Evolutionary conservation across 1,140 invertebrate genomes (phyloP), one percentile per base, ranked within the genome.

Genomic region (Halesus radiatus): DNA sequence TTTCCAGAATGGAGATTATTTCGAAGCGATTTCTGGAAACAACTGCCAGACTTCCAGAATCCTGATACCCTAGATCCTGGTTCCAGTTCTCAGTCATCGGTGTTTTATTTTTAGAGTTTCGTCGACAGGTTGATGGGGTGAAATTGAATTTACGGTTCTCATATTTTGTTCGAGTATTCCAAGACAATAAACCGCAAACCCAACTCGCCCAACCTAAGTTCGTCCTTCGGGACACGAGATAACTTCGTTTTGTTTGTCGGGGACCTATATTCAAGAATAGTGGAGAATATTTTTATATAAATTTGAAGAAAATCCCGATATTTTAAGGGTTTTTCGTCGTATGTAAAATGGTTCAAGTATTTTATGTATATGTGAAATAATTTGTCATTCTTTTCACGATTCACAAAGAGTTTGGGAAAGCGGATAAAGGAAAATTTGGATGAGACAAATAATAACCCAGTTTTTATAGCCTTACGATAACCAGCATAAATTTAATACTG

Each of bases 131-230:
- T 20, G 68, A 22, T 15, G 22, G 45, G 45, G 18, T 26, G 20
- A 70, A 72, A 72, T 72, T 72, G 45, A 72, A 52, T 72, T 72
- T 72, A 72, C 68, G 68, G 50, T 26, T 72, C 22, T 54, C 68
- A 72, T 72, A 72, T 72, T 72, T 72, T 72, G 68, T 23, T 72
- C 45, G 45, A 26, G 68, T 45, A 72, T 72, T 72, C 45, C 45
- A 26, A 72, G 68, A 72, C 68, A 53, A 72, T 72, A 72, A 72
- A 72, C 68, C 68, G 45, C 18, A 32, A 72, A 32, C 64, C 64
- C 32, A 32, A 23, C 62, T 29, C 62, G n/a, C 68, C 60, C 60
- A 29, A 5, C 22, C 62, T 15, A 15, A 26, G 62, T 72, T 23
- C 10, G 13, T 72, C 68, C 68, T 52, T 16, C 22, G 68, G 50